Base-by-base conservation (phyloP, 2,888 invertebrate genomes). In the Dusona sp. region DNA sequence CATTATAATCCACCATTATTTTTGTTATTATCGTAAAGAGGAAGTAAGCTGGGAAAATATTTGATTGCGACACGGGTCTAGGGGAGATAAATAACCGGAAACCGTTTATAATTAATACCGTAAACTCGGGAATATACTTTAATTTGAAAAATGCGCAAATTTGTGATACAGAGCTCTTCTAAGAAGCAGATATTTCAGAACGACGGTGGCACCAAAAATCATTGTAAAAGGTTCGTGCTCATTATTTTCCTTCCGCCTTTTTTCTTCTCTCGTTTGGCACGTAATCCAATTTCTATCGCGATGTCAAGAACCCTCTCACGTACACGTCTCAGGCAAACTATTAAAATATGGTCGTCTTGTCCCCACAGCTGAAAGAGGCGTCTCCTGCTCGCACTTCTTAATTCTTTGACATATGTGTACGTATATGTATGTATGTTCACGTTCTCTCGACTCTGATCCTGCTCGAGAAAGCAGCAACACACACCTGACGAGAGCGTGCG, bases 401-500 rank as follows among this genome's bases (percentile, higher is more conserved):
- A 86, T 83, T 73, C 84, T 61, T 67, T 48, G 67, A 78, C 33
- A 54, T 79, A 68, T 54, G 54, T 48, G 61, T 45, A 45, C 61
- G 33, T 13, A 29, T 16, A 36, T 9, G 16, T 25, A 70, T 68
- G n/a, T 33, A 45, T 57, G 61, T 33, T 11, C 9, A 33, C 38
- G 38, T 45, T 68, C 36, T 64, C 25, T 75, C 42, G 86, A 84
- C 80, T 84, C 78, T 81, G 80, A 84, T 85, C 84, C 84, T 70
- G 84, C 73, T 78, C 42, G 68, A 61, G 73, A 81, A 81, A 74
- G 81, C 38, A 81, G 64, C 85, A 78, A 77, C 77, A 78, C 77
- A 83, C 86, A 86, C 86, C 83, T 86, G 86, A 86, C 86, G 80
- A 86, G 83, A 67, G 86, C 79, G 72, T 85, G 83, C 85, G 65